Evolutionary conservation across 2,797 vertebrate species (phyloP), one percentile per base, ranked within the genome.

Genomic region (Hypotaenidia okinawae): DNA sequence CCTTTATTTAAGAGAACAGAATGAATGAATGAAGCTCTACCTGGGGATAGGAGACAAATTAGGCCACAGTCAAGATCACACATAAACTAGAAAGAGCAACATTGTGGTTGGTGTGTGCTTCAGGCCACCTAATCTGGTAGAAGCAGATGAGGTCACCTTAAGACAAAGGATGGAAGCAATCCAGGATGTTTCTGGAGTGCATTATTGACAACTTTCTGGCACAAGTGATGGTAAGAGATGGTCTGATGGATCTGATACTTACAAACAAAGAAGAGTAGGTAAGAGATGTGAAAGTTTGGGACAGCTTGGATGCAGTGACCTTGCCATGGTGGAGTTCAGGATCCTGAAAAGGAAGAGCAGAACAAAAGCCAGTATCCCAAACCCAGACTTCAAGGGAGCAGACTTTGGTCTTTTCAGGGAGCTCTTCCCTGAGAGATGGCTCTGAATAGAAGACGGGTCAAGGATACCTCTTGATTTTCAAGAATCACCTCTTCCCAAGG

Each of bases 181-280:
- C 7, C 10, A 51, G n/a, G 10, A 25, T 41, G 7, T 47, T 72
- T 61, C 54, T 76, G 45, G 21, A 68, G 30, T 24, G 9, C 7
- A 9, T 51, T 67, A 61, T 16, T 0, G 0, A 47, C 27, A 55
- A 8, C 9, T 51, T 80, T 5, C 28, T 45, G 33, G 63, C 37
- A 41, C 19, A 67, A 61, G 16, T 24, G 43, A 2, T 22, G 22
- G 58, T 1, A 2, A 78, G 22, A 63, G 16, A 17, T 14, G 7
- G 10, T 37, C n/a, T 64, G 23, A 28, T 47, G n/a, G 24, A 57
- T 41, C n/a, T 37, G 19, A 47, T 67, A 57, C 39, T 45, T 81
- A 21, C 9, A 77, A 58, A 41, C 13, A 61, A 52, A 5, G 47
- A 75, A 62, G 16, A 84, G 51, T 5, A 35, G 3, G 23, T 55